These are phyloP conservation scores for Diacarnus erythraeanus DNA, from an alignment of 37 sponge, comb jelly and placozoan species.

Conservation along the genomic window DNA sequence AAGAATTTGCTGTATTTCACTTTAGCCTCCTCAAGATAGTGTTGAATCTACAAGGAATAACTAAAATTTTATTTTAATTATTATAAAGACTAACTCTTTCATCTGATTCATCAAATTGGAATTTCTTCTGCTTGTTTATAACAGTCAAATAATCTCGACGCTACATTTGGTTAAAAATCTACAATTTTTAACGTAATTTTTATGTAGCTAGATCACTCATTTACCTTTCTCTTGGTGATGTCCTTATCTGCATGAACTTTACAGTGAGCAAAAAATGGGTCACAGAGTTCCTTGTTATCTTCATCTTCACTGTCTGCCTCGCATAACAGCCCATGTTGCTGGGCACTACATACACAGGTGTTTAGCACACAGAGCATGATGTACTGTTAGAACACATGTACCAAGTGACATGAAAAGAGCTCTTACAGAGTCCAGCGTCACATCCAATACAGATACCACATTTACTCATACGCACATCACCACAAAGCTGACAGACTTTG, in stretches of 20 bases:
- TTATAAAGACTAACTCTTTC: constrained; percentile 33
- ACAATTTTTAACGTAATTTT: too few species aligned
- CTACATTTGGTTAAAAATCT: constrained; percentile 13
- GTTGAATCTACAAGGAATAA: constrained; percentile 14
- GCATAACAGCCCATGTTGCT: constrained; percentile 79
- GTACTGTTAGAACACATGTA: too few species aligned
- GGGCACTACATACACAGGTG: constrained; percentile 65
- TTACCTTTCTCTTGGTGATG: constrained; percentile 67
- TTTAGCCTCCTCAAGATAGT: constrained; percentile 35
- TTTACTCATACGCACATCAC: constrained; percentile 29
- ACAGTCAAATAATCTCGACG: constrained; percentile 39
- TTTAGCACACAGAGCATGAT: too few species aligned
- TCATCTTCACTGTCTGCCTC: constrained; percentile 69
- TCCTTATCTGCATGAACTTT: constrained; percentile 72
- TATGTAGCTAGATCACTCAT: background rate
- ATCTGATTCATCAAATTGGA: constrained; percentile 27
- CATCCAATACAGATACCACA: constrained; percentile 85
- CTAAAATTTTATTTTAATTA: background rate
- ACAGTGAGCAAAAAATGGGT: constrained; percentile 92
- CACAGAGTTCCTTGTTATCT: constrained; percentile 55
- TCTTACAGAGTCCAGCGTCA: constrained; percentile 91
- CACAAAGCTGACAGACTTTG: constrained; percentile 83
- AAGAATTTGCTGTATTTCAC: constrained; percentile 22
- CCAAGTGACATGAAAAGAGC: constrained; percentile 89
- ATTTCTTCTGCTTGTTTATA: constrained; percentile 38